Conservation (phyloP, 2,888 invertebrate genomes). For the Antitype chi region DNA sequence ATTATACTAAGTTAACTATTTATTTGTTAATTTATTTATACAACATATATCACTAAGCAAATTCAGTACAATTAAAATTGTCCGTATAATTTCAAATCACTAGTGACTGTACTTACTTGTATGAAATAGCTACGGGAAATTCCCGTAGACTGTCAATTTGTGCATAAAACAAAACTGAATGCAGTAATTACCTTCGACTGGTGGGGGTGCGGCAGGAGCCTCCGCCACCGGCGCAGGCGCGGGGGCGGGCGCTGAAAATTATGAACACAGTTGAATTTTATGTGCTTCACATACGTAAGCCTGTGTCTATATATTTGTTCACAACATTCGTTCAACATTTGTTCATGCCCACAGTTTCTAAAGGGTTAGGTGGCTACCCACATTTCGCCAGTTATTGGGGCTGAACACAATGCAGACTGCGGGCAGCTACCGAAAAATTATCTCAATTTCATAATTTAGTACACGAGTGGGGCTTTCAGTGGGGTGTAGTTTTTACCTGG, state of each 20-base stretch:
- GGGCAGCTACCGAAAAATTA: background rate
- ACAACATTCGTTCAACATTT: too few relatives aligned
- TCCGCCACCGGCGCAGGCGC: constrained; percentile 80
- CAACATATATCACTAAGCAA: too few relatives aligned
- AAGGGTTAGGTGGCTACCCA: background rate
- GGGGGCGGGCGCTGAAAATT: constrained; percentile 69
- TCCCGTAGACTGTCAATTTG: too few relatives aligned
- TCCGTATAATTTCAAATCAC: too few relatives aligned
- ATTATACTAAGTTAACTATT: too few relatives aligned
- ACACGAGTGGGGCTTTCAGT: background rate
- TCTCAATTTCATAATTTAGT: background rate
- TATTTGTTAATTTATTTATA: too few relatives aligned
- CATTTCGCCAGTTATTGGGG: background rate
- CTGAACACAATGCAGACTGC: background rate
- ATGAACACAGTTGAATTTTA: background rate
- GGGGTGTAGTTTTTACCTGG: constrained; percentile 41
- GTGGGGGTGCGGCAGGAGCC: constrained; percentile 70
- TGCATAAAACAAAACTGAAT: background rate
- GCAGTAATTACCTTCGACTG: constrained; percentile 74
- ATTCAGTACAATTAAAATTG: too few relatives aligned
- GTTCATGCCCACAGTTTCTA: background rate
- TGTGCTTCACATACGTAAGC: background rate
- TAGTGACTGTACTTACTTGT: too few relatives aligned
- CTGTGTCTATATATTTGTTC: too few relatives aligned
- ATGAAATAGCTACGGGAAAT: too few relatives aligned